Evolutionary conservation across 2,797 vertebrate species (phyloP).

Genomic region (Sebastes oblongus): DNA sequence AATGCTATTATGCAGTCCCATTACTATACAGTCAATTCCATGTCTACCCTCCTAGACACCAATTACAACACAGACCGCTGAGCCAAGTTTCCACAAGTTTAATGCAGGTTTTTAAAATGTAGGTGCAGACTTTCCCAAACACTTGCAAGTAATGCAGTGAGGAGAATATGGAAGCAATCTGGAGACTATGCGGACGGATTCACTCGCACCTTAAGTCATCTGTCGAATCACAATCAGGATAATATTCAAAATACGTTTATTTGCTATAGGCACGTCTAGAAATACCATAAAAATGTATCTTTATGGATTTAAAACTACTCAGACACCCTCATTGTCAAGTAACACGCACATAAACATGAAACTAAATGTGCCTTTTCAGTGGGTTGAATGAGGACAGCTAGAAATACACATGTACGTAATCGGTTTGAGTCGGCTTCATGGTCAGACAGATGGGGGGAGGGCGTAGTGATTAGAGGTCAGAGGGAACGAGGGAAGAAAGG

Average conservation of each 20-base stretch:
- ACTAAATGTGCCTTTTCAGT: not conserved
- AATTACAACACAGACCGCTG: not conserved
- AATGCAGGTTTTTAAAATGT: not conserved
- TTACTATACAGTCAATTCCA: not conserved
- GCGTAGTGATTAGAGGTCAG: slow-evolving; percentile 31
- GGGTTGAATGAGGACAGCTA: not conserved
- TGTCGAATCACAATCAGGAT: not conserved
- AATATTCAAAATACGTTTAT: not conserved
- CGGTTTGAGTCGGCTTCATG: not conserved
- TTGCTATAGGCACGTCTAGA: not conserved
- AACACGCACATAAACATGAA: not conserved
- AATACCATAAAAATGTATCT: not conserved
- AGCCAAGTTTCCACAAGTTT: not conserved
- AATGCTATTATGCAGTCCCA: not conserved
- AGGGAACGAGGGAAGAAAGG: not conserved
- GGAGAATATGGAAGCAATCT: not conserved
- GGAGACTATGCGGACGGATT: not conserved
- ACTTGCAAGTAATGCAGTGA: not conserved
- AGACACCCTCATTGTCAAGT: not conserved
- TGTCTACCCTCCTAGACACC: not conserved
- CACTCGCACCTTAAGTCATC: not conserved
- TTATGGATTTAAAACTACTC: not conserved
- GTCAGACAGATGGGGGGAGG: slow-evolving; percentile 18
- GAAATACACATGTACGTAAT: not conserved
- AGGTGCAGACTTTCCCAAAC: not conserved